Conservation (phyloP, 2,888 invertebrate species). For the Hedychridium roseum region DNA sequence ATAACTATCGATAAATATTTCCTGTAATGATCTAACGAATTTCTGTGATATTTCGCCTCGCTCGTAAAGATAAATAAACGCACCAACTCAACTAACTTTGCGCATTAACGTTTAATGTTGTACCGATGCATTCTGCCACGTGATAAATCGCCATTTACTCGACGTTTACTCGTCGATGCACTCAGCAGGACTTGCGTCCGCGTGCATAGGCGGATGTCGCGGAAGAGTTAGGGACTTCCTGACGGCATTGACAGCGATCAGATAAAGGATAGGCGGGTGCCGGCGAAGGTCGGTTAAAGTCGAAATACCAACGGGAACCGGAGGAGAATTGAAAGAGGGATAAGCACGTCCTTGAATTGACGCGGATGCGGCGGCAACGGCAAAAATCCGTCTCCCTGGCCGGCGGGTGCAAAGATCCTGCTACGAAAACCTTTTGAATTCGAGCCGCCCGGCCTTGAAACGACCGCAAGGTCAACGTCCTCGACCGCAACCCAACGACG, state of each 20-base stretch:
- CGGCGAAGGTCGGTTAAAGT: constrained; percentile 33
- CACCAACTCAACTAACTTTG: too few relatives aligned
- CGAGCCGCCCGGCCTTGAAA: constrained; percentile 15
- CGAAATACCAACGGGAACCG: constrained; percentile 28
- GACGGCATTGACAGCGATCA: constrained; percentile 28
- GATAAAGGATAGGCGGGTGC: neutral
- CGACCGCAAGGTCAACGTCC: constrained; percentile 18
- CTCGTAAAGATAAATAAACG: too few relatives aligned
- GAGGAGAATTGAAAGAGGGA: constrained; percentile 4
- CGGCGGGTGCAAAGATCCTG: constrained; percentile 20
- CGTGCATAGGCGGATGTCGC: neutral
- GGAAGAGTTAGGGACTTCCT: constrained; percentile 15
- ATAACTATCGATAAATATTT: too few relatives aligned
- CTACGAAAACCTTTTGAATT: constrained; percentile 12
- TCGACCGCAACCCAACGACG: constrained; percentile 3
- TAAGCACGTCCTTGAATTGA: constrained; percentile 22
- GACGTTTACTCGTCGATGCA: too few relatives aligned
- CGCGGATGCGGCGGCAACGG: constrained; percentile 8
- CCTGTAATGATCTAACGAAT: too few relatives aligned
- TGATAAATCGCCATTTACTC: too few relatives aligned
- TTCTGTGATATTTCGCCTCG: too few relatives aligned
- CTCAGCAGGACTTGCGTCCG: too few relatives aligned
- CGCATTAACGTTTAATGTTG: too few relatives aligned
- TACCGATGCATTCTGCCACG: too few relatives aligned
- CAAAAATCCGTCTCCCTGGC: too few relatives aligned